These are phyloP conservation scores for Rynchops niger DNA, from an alignment of 2,113 vertebrate genomes.

Conservation along the genomic window DNA sequence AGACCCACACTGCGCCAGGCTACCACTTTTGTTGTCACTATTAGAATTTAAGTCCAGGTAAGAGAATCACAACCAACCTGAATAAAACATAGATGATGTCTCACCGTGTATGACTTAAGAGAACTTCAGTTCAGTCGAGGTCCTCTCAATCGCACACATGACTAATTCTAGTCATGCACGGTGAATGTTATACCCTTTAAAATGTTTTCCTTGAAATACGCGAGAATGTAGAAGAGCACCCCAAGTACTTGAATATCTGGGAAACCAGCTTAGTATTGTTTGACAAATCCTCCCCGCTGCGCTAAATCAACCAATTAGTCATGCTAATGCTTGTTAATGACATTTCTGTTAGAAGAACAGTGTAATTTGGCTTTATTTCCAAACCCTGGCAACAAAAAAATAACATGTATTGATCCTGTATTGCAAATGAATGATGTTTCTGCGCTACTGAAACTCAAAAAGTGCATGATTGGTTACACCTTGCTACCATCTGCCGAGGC, in stretches of 20 bases:
- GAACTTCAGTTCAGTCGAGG: neutral
- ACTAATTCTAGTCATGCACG: neutral
- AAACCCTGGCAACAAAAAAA: conserved; percentile 15
- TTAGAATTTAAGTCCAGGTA: neutral
- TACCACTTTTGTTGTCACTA: neutral
- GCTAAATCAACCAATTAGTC: neutral
- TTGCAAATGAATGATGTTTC: neutral
- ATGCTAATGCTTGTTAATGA: neutral
- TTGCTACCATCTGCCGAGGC: conserved; percentile 12
- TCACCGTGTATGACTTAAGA: neutral
- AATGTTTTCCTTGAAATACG: neutral
- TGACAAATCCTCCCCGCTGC: neutral
- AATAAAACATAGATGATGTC: neutral
- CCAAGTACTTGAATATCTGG: neutral
- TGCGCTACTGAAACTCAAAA: neutral
- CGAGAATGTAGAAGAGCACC: neutral
- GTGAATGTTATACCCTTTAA: neutral
- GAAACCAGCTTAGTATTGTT: neutral
- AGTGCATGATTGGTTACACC: neutral
- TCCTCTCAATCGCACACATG: neutral
- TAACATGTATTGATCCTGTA: neutral
- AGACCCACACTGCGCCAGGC: neutral
- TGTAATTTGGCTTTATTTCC: conserved; percentile 37
- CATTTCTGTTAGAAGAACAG: neutral
- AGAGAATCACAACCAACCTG: neutral